Conservation (phyloP, 2,113 vertebrate genomes). For the Furnarius figulus region DNA sequence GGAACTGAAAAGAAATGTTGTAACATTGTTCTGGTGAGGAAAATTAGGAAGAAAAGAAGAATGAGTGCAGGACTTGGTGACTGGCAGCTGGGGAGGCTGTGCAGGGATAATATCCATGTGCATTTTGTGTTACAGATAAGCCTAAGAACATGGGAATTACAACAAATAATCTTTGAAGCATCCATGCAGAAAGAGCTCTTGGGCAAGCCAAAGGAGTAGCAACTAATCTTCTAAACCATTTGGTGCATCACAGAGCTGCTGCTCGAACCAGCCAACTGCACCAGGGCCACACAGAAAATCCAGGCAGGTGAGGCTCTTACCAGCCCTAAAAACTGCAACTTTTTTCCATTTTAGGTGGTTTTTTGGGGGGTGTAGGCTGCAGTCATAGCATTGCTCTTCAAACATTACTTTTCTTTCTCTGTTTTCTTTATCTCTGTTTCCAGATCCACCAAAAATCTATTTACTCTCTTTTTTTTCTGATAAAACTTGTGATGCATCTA, state of each 20-base stretch:
- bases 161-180: slow-evolving; percentile 47
- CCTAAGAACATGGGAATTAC: slow-evolving; percentile 56
- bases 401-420: not conserved
- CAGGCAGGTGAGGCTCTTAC: slow-evolving; percentile 6
- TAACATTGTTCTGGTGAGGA: not conserved
- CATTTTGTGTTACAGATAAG: slow-evolving; percentile 71
- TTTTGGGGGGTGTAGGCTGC: not conserved
- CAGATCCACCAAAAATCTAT: not conserved
- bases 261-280: slow-evolving; percentile 27
- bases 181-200: slow-evolving; percentile 70
- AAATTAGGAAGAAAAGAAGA: not conserved
- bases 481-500: not conserved
- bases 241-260: slow-evolving; percentile 47
- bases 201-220: slow-evolving; percentile 68
- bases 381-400: not conserved
- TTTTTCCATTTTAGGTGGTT: not conserved
- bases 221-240: slow-evolving; percentile 55
- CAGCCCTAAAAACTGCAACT: not conserved
- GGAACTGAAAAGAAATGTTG: not conserved
- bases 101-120: not conserved
- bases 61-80: not conserved
- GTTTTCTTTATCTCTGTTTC: not conserved
- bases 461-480: not conserved
- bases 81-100: not conserved
- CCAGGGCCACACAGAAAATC: slow-evolving; percentile 13